A percentile compares a stretch with the other conserved stretches of the same genome.
These are phyloP conservation scores for Drosophila multiciliata DNA, from an alignment of 2,888 invertebrate species.

Conservation along the genomic window DNA sequence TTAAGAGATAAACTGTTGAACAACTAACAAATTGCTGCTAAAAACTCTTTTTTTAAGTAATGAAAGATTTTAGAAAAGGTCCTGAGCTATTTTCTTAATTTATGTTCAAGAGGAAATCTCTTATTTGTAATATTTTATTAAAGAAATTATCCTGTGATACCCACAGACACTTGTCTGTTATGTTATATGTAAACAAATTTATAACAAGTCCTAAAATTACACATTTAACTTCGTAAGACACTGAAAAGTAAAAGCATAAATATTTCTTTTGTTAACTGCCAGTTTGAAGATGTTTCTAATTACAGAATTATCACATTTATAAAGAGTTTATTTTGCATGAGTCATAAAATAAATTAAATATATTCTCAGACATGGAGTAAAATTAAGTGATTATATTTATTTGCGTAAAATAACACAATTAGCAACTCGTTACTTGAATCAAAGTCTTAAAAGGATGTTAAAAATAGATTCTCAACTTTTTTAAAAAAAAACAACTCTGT, in stretches of 20 bases:
- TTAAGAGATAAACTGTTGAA: background rate
- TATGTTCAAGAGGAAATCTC: background rate
- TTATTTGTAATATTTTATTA: background rate
- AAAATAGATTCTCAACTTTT: background rate
- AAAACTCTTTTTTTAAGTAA: background rate
- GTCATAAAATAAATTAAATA: background rate
- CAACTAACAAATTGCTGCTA: background rate
- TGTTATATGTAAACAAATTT: background rate
- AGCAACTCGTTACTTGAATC: background rate
- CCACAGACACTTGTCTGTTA: background rate
- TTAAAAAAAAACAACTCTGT: background rate
- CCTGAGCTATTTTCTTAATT: background rate
- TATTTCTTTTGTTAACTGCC: background rate
- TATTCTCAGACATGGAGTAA: background rate
- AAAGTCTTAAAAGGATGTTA: background rate
- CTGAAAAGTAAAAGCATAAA: background rate
- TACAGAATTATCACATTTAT: constrained; percentile 18
- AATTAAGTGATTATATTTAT: no score
- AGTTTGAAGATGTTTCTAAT: background rate
- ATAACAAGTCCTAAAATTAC: background rate
- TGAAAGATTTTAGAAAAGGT: no score
- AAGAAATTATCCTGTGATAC: background rate
- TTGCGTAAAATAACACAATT: background rate
- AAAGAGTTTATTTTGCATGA: background rate
- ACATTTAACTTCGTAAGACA: background rate